Base-by-base conservation (phyloP, 2,113 vertebrate species). In the Pampusana beccarii region DNA sequence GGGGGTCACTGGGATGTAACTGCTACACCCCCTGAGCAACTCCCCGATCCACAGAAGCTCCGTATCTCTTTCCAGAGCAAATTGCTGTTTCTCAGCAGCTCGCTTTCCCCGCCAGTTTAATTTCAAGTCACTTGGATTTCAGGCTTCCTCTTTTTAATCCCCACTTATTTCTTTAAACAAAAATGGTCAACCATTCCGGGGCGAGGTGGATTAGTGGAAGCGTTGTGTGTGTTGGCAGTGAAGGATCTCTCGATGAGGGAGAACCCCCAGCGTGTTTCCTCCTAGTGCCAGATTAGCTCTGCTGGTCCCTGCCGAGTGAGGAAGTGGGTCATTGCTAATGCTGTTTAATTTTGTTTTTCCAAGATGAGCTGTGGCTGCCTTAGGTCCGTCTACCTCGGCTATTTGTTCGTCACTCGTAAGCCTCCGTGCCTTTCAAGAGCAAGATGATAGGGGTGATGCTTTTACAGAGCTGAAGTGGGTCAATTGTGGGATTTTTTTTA, bases 141-240 rank as follows among this genome's bases (percentile, higher is more conserved):
- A 86, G 61, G 61, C 62, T 70, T 88, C 60, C 36, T 90, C n/a
- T 48, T 84, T 81, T 93, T 95, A 96, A 96, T 97, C 92, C 86
- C 57, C 70, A 44, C 80, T 90, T 93, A 85, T 57, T 94, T 85
- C 71, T 93, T 92, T 78, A 90, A 86, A 78, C 86, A 91, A 66
- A 92, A 96, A 73, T 3, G 67, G 90, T 65, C 88, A 81, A 53
- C 64, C 8, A 4, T 60, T 88, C 69, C 26, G 78, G 61, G 88
- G 74, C 2, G 5, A 80, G 86, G 70, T 62, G 80, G 86, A 87
- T 92, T 90, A 87, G 65, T 19, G 72, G 80, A 11, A 61, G 28
- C 0, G 1, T 14, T 77, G 57, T 9, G 25, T 13, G 51, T 1
- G 5, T 61, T 88, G 80, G 78, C 67, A 80, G 80, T 7, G 56